Evolutionary conservation across 2,797 vertebrate species (phyloP).

Genomic region (Enteromius trimaculatus): DNA sequence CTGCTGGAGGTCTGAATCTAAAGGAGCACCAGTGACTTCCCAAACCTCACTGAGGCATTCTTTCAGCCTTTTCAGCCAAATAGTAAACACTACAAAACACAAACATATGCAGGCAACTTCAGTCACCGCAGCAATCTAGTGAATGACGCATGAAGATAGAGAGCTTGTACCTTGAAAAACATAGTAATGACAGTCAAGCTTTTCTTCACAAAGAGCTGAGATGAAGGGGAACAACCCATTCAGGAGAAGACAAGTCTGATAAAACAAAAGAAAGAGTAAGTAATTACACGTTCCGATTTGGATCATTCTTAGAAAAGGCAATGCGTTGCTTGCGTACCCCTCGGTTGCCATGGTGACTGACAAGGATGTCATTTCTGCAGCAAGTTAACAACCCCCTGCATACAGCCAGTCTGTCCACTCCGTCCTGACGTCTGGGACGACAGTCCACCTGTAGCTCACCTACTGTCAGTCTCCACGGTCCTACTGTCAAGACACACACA

Average conservation of each 20-base stretch:
- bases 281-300: background rate
- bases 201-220: slow-evolving; percentile 76
- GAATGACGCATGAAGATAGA: background rate
- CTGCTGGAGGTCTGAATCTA: slow-evolving; percentile 70
- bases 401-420: slow-evolving; percentile 78
- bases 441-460: slow-evolving; percentile 74
- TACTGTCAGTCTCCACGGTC: slow-evolving; percentile 69
- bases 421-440: slow-evolving; percentile 56
- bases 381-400: slow-evolving; percentile 84
- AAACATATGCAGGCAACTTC: background rate
- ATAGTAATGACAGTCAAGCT: slow-evolving; percentile 80
- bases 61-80: slow-evolving; percentile 85
- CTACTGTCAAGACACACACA: slow-evolving; percentile 57
- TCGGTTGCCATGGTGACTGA: slow-evolving; percentile 62
- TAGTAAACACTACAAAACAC: slow-evolving; percentile 74
- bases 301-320: background rate
- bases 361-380: slow-evolving; percentile 78
- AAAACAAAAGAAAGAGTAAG: background rate
- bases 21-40: slow-evolving; percentile 63
- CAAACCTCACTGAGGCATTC: slow-evolving; percentile 77
- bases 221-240: slow-evolving; percentile 81
- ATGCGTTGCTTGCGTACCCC: slow-evolving; percentile 65
- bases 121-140: background rate
- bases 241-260: slow-evolving; percentile 78
- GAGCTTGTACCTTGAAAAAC: slow-evolving; percentile 84